Conservation (phyloP, 30 jellyfish, hydroid and myxozoan genomes). For the Aurelia aurita complex sp. Pacific region DNA sequence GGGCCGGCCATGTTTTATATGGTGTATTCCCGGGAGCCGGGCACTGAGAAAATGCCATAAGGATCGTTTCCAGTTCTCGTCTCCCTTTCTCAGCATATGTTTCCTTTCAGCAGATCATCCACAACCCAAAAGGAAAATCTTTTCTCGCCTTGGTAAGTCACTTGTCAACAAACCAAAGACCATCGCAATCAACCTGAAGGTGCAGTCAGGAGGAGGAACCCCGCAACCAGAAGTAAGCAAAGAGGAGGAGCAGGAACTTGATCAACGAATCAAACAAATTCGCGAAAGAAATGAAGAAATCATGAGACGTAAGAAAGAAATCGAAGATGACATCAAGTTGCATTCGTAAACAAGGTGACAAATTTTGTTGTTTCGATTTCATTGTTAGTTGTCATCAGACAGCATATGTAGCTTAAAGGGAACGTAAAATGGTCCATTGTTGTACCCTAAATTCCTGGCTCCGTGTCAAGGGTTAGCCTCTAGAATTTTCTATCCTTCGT, state of each 20-base stretch:
- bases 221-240: slow-evolving; percentile 7
- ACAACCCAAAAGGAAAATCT: slow-evolving; percentile 34
- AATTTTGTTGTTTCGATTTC: too few species aligned
- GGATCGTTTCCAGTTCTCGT: too few species aligned
- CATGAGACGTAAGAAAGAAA: slow-evolving; percentile 50
- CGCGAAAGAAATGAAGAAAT: slow-evolving; percentile 51
- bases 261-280: slow-evolving; percentile 34
- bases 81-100: too few species aligned
- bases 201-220: neutral
- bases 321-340: slow-evolving; percentile 46
- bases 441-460: too few species aligned
- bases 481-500: too few species aligned
- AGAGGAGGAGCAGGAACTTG: slow-evolving; percentile 56
- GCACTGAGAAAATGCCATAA: too few species aligned
- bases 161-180: slow-evolving; percentile 27
- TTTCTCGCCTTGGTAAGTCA: slow-evolving; percentile 53
- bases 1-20: too few species aligned
- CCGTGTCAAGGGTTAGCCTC: too few species aligned
- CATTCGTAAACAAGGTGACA: slow-evolving; percentile 15
- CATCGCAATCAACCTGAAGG: slow-evolving; percentile 56
- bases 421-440: too few species aligned
- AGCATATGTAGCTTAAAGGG: too few species aligned
- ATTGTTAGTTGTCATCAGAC: too few species aligned
- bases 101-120: slow-evolving; percentile 8
- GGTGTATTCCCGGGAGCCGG: too few species aligned